Conservation (phyloP, 1,140 invertebrate genomes). For the Portunus trituberculatus region DNA sequence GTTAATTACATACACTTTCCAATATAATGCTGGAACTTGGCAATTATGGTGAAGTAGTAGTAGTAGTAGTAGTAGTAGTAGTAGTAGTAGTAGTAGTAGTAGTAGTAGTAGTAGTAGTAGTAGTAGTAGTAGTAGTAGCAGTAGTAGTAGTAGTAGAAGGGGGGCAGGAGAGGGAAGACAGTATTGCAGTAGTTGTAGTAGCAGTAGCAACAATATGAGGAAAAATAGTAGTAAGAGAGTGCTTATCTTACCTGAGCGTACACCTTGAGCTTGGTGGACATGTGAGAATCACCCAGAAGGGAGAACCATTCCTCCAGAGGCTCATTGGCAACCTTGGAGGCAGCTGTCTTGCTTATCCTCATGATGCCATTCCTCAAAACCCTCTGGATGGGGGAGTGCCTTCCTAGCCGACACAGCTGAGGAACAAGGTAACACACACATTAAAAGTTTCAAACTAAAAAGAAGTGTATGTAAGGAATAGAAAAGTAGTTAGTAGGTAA, state of each 20-base stretch:
- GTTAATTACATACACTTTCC: too few relatives aligned
- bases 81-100: too few relatives aligned
- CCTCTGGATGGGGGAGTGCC: conserved; percentile 93
- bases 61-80: too few relatives aligned
- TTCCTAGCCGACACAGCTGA: conserved; percentile 90
- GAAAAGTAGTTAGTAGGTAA: not conserved
- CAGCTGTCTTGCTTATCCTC: conserved; percentile 88
- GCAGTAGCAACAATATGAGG: too few relatives aligned
- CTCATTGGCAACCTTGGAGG: conserved; percentile 85
- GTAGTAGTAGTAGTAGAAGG: too few relatives aligned
- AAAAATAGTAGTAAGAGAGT: too few relatives aligned
- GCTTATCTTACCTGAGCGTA: conserved; percentile 88
- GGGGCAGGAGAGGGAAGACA: too few relatives aligned
- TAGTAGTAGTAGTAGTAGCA: too few relatives aligned
- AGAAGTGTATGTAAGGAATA: not conserved
- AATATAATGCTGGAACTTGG: too few relatives aligned
- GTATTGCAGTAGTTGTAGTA: too few relatives aligned
- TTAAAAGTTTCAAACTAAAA: not conserved
- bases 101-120: too few relatives aligned
- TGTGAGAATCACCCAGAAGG: conserved; percentile 88
- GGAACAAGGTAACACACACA: not conserved
- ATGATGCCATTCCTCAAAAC: conserved; percentile 93
- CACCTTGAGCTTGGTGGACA: conserved; percentile 90
- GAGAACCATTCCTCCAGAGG: conserved; percentile 95
- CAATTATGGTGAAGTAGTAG: too few relatives aligned